Evolutionary conservation across 2,113 vertebrate genomes (phyloP).

Genomic region (Rallus limicola): DNA sequence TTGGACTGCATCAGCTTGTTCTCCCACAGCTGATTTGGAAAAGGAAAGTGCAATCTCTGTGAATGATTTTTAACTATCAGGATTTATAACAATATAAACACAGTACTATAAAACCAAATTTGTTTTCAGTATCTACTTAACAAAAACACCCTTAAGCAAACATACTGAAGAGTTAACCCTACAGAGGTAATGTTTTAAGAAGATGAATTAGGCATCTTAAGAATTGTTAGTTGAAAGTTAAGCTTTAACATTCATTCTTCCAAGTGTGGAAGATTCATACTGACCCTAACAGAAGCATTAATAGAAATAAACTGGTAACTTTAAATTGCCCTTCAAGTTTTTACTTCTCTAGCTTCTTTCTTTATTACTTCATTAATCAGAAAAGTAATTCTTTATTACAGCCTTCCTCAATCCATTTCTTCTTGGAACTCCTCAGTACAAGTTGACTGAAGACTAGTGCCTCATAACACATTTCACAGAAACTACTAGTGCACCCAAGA

Average conservation of each 20-base stretch:
- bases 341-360: background rate
- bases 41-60: background rate
- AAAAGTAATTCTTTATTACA: background rate
- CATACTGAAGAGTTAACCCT: background rate
- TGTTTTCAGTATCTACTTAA: background rate
- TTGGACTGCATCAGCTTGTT: slow-evolving; percentile 98
- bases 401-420: background rate
- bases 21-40: slow-evolving; percentile 90
- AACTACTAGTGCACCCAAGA: background rate
- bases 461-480: background rate
- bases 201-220: background rate
- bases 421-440: background rate
- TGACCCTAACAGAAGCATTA: background rate
- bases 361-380: background rate
- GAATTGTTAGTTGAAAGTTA: background rate
- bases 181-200: background rate
- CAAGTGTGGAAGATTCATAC: background rate
- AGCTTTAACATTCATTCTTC: background rate
- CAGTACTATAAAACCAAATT: background rate
- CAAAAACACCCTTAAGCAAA: background rate
- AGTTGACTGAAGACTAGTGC: background rate
- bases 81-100: background rate
- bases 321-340: background rate
- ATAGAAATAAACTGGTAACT: background rate
- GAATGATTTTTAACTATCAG: background rate